Conservation (phyloP, 2,888 invertebrate species). For the Orthosia gracilis region DNA sequence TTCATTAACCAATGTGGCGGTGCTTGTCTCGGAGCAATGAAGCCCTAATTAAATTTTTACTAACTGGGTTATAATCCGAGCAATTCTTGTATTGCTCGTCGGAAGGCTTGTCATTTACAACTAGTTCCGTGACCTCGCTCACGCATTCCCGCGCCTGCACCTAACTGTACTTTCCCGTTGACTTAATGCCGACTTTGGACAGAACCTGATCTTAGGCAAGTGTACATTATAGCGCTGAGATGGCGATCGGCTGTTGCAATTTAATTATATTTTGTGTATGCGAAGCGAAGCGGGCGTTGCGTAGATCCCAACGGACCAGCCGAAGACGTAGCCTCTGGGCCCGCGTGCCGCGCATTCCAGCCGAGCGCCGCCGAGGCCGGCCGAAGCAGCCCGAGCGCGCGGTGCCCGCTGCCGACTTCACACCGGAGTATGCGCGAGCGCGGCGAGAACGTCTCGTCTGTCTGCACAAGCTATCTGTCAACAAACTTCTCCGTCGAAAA, state of each 20-base stretch:
- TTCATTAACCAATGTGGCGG: slow-evolving; percentile 40
- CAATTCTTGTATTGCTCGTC: slow-evolving; percentile 85
- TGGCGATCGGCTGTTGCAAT: slow-evolving; percentile 89
- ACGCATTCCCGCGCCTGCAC: slow-evolving; percentile 91
- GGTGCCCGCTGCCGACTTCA: slow-evolving; percentile 88
- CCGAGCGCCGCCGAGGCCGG: slow-evolving; percentile 79
- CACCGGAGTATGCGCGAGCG: slow-evolving; percentile 90
- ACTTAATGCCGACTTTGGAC: slow-evolving; percentile 90
- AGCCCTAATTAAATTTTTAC: slow-evolving; percentile 62
- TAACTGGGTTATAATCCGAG: slow-evolving; percentile 80
- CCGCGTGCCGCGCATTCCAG: slow-evolving; percentile 88
- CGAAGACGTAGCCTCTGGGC: slow-evolving; percentile 80
- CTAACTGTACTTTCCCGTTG: slow-evolving; percentile 91
- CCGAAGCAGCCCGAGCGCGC: slow-evolving; percentile 80
- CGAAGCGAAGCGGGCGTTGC: slow-evolving; percentile 83
- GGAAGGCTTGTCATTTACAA: slow-evolving; percentile 90
- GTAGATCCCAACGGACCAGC: slow-evolving; percentile 81
- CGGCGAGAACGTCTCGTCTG: slow-evolving; percentile 88
- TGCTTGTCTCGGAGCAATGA: slow-evolving; percentile 55
- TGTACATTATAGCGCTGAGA: slow-evolving; percentile 86
- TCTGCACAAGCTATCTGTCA: slow-evolving; percentile 87
- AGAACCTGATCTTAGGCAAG: slow-evolving; percentile 90
- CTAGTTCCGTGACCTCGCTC: slow-evolving; percentile 91
- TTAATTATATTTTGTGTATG: slow-evolving; percentile 90
- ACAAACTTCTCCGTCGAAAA: slow-evolving; percentile 88